Evolutionary conservation across 2,888 invertebrate genomes (phyloP).

Genomic region (Lasioglossum morio): DNA sequence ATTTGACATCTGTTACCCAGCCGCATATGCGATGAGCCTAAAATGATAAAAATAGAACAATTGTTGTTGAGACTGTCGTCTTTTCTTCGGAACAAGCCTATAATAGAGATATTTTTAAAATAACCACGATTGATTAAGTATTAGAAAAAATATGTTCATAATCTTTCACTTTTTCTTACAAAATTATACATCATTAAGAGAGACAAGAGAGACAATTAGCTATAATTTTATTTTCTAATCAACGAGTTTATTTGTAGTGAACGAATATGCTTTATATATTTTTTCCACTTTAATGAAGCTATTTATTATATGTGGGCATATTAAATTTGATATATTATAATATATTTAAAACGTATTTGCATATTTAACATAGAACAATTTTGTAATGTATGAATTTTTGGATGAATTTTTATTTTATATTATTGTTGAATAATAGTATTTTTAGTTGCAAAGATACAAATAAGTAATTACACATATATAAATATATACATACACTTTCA

Average conservation of each 20-base stretch:
- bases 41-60: not conserved
- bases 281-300: conserved; percentile 55
- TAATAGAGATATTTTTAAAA: not conserved
- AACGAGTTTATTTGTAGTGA: conserved; percentile 1
- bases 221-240: not conserved
- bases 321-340: not conserved
- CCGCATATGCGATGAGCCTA: not conserved
- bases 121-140: not conserved
- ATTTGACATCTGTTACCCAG: not conserved
- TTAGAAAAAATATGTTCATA: not conserved
- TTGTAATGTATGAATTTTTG: not conserved
- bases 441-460: not conserved
- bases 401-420: conserved; percentile 12
- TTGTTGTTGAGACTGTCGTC: not conserved
- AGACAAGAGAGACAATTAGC: not conserved
- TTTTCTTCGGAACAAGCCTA: not conserved
- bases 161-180: not conserved
- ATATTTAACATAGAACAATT: not conserved
- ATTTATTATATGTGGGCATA: conserved; percentile 10
- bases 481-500: not conserved
- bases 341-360: not conserved
- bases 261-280: conserved; percentile 49
- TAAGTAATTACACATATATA: not conserved
- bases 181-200: not conserved
- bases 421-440: conserved; percentile 1